Base-by-base conservation (phyloP, 2,113 vertebrate species). In the Caloenas nicobarica region DNA sequence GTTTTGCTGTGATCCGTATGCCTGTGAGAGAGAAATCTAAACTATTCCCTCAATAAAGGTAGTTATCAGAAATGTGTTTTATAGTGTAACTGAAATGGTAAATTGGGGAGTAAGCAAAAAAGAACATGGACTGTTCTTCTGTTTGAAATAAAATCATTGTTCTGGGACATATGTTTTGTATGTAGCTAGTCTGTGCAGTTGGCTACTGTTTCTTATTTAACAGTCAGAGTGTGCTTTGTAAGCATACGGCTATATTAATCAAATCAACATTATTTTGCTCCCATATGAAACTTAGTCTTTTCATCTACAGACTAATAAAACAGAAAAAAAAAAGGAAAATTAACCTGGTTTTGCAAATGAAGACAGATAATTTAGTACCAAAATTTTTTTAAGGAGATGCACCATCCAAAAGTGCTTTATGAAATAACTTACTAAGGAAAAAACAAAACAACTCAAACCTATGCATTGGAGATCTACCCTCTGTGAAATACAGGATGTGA, bases 121-220 rank as follows among this genome's bases (percentile, higher is more conserved):
- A 94, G 73, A 97, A 82, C 90, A 83, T 76, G 89, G 72, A 74
- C 66, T 97, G 73, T 96, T 96, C 87, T 97, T 97, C 90, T 93
- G 80, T 94, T 93, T 56, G 90, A 95, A 97, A 91, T 68, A 94
- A 97, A 97, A 89, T 96, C 81, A 94, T 97, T 97, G 97, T 98
- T 97, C 91, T 60, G 85, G 96, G 91, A 95, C 85, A 76, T 80
- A 88, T 84, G 89, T 94, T 97, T 96, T 15, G 11, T 60, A 70
- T 78, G 89, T 79, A 84, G 83, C 91, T 97, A 94, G 96, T 96
- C 97, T 96, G 74, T 77, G 88, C 88, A 86, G 54, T 95, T 95
- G 97, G 96, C 96, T 95, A 81, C 95, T 81, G 81, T 95, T 96
- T 84, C 91, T 97, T 97, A 89, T 97, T 97, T 96, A 97, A 95